Base-by-base conservation (phyloP, 2,113 vertebrate genomes). In the Hypomesus transpacificus region DNA sequence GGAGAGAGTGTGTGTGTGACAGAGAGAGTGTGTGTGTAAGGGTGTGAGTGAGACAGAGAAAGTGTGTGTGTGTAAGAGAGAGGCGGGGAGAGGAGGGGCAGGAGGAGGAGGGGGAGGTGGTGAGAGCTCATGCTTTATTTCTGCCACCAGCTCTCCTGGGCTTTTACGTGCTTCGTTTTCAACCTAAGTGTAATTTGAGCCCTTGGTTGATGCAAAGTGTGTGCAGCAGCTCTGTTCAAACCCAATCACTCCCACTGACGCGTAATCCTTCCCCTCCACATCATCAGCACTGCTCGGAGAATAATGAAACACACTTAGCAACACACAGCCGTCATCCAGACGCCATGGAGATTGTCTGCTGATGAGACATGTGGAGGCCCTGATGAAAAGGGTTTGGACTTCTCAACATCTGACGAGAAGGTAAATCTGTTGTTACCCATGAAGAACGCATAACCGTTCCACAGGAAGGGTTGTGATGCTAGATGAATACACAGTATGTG, bases 101-200 rank as follows among this genome's bases (percentile, higher is more conserved):
- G 39, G 57, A 66, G 28, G 51, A 17, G 3, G 4, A 52, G 26
- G 17, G n/a, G 70, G 16, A 21, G 34, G 61, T 58, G 52, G 22
- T 14, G 34, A 28, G 86, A 82, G 84, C 8, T 84, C 86, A 85
- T 86, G 86, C 87, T 87, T 88, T 77, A 86, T 91, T 90, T 90
- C 87, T 91, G 90, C 89, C 89, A 90, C 86, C 79, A 86, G 85
- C 86, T 92, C 91, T 91, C 87, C 75, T 82, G 91, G 90, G 91
- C 86, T 84, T 90, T 86, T 76, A 81, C 87, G 79, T 87, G 84
- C 89, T 91, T 86, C 75, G 87, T 89, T 92, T 91, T 90, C 89
- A 85, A 89, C 87, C 87, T 87, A 89, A 88, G 90, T 91, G 91
- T 91, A 93, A 92, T 91, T 88, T 88, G 89, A 92, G 88, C 85